These are phyloP conservation scores for Zaprionus ornatus DNA, from an alignment of 1,140 invertebrate genomes.

Conservation along the genomic window DNA sequence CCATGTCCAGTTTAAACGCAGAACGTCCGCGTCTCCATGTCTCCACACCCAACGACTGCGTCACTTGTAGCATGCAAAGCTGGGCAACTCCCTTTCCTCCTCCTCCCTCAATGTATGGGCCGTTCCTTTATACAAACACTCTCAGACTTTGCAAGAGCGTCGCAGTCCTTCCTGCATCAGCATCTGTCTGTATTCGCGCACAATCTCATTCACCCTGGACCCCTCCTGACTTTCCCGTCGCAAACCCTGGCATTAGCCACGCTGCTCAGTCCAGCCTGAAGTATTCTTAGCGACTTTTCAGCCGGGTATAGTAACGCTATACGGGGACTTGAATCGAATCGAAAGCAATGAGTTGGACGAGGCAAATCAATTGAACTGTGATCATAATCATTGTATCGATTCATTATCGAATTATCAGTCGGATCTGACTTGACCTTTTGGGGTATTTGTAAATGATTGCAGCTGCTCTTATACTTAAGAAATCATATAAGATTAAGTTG, in stretches of 20 bases:
- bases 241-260: background rate
- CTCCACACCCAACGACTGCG: background rate
- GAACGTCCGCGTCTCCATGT: conserved; percentile 35
- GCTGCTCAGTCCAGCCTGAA: background rate
- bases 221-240: background rate
- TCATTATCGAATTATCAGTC: background rate
- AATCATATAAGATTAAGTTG: background rate
- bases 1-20: conserved; percentile 66
- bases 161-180: conserved; percentile 53
- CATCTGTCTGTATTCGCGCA: conserved; percentile 55
- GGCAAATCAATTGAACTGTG: background rate
- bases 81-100: background rate
- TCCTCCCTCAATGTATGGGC: background rate
- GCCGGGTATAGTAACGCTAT: background rate
- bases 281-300: background rate
- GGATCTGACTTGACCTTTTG: background rate
- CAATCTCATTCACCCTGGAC: background rate
- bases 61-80: conserved; percentile 52
- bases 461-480: background rate
- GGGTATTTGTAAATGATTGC: background rate
- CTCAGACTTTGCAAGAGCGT: conserved; percentile 58
- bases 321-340: background rate
- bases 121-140: conserved; percentile 67
- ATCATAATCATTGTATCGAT: background rate
- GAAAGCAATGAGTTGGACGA: background rate